Evolutionary conservation across 2,797 vertebrate species (phyloP).

Genomic region (Pithecia hirsuta): DNA sequence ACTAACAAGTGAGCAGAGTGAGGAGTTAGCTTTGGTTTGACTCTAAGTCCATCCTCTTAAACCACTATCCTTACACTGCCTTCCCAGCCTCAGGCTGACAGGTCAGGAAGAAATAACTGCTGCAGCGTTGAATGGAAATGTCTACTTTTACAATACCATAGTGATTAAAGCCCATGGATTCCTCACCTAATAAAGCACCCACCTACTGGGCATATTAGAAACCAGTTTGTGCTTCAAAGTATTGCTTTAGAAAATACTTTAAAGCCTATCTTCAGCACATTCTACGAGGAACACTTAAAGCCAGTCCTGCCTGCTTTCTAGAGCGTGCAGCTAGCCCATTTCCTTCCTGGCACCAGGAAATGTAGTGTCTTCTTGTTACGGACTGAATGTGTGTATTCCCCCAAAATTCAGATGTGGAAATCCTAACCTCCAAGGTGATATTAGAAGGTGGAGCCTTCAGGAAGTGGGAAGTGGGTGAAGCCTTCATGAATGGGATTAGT

Average conservation of each 20-base stretch:
- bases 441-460: neutral
- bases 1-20: neutral
- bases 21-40: neutral
- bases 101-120: neutral
- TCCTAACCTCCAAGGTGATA: neutral
- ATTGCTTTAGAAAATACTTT: neutral
- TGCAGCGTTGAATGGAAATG: neutral
- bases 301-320: no score
- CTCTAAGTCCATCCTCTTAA: neutral
- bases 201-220: neutral
- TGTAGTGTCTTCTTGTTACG: accelerated
- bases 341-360: neutral
- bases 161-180: neutral
- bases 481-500: neutral
- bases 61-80: neutral
- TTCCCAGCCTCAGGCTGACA: neutral
- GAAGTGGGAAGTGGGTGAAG: neutral
- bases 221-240: neutral
- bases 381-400: neutral
- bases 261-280: neutral
- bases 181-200: neutral
- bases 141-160: neutral
- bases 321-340: accelerated
- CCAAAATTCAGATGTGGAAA: neutral
- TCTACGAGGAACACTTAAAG: neutral